Percentiles rank a stretch among this genome's conserved stretches.
These are phyloP conservation scores for Geotrupes spiniger DNA, from an alignment of 2,888 invertebrate species.

Conservation along the genomic window DNA sequence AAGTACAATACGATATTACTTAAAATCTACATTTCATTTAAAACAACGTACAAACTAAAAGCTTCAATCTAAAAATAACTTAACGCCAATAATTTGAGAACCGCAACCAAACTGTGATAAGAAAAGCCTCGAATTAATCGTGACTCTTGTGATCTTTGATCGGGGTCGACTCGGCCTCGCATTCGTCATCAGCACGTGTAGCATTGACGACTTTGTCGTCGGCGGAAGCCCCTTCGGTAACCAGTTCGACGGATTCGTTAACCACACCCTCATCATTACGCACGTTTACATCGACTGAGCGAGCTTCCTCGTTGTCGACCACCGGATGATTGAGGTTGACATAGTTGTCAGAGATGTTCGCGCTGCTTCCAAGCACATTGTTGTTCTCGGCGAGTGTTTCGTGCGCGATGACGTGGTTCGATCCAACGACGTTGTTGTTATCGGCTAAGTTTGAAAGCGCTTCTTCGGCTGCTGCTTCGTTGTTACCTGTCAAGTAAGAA, in stretches of 20 bases:
- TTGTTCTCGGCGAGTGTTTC: too few species aligned
- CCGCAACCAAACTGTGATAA: neutral
- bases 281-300: too few species aligned
- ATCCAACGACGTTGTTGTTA: slow-evolving; percentile 3
- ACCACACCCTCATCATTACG: too few species aligned
- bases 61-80: too few species aligned
- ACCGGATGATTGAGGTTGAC: slow-evolving; percentile 1
- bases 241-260: neutral
- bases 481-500: neutral
- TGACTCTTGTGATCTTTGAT: neutral
- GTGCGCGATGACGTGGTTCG: too few species aligned
- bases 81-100: neutral
- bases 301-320: too few species aligned
- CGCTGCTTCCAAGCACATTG: too few species aligned
- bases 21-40: too few species aligned
- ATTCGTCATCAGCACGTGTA: neutral
- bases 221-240: neutral
- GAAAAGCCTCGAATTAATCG: neutral
- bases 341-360: neutral
- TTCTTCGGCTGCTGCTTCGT: neutral
- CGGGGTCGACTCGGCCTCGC: neutral
- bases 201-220: neutral
- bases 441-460: neutral
- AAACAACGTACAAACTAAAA: too few species aligned
- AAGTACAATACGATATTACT: too few species aligned